phyloP scores from a whole-genome alignment of 92 coral and sea anemone genomes.

The Virgularia gustaviana region DNA sequence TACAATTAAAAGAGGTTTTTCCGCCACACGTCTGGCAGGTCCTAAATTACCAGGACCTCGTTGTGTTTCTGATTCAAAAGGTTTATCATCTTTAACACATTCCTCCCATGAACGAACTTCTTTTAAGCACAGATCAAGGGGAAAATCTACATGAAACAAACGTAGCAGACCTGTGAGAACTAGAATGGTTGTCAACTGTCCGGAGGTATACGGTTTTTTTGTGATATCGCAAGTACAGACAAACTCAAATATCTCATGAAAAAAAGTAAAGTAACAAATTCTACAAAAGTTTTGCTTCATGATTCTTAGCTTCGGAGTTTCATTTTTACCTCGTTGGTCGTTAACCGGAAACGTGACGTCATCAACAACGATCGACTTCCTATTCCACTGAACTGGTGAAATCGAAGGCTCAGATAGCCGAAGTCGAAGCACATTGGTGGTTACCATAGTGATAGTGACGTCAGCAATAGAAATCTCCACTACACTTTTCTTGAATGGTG shows the following conservation, averaged over 20 bases:
- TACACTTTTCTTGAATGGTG: slow-evolving; percentile 72
- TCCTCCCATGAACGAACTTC: slow-evolving; percentile 46
- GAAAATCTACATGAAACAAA: not conserved
- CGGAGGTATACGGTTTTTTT: too few species aligned
- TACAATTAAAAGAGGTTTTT: slow-evolving; percentile 78
- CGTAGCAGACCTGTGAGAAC: not conserved
- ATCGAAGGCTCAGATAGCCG: slow-evolving; percentile 76
- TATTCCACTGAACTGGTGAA: slow-evolving; percentile 78
- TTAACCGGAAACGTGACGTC: slow-evolving; percentile 33
- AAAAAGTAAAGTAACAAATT: too few species aligned
- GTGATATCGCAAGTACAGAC: too few species aligned
- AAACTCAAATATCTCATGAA: too few species aligned
- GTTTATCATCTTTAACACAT: slow-evolving; percentile 42
- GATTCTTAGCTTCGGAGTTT: too few species aligned
- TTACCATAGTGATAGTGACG: slow-evolving; percentile 54
- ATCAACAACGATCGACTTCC: slow-evolving; percentile 62
- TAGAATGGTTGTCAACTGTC: not conserved
- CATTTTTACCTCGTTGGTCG: slow-evolving; percentile 50
- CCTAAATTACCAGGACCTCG: slow-evolving; percentile 88
- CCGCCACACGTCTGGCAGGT: slow-evolving; percentile 85
- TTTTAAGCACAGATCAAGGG: slow-evolving; percentile 48
- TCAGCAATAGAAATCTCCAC: slow-evolving; percentile 52
- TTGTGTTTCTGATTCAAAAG: slow-evolving; percentile 48
- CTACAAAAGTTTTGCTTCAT: too few species aligned
- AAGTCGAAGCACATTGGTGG: slow-evolving; percentile 67